Evolutionary conservation across 2,113 vertebrate species (phyloP), one percentile per base, ranked within the genome.

Genomic region (Saguinus midas): DNA sequence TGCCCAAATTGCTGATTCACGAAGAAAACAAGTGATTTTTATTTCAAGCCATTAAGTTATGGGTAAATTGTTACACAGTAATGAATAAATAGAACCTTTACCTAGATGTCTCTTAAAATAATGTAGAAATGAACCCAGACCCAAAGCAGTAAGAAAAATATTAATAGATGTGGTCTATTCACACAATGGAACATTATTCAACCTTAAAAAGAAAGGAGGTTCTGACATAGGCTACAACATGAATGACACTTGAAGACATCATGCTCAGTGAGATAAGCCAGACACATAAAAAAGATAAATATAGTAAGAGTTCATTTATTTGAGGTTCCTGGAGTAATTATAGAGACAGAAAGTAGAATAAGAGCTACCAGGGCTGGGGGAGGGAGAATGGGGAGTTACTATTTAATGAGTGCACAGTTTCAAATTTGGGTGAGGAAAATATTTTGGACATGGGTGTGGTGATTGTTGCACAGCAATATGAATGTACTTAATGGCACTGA

Each of bases 391-490:
- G 43, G 29, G 27, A 90, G 45, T 40, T 40, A 3, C 21, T 70
- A 17, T 83, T 61, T 50, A 50, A 40, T 2, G 29, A 50, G 57
- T 32, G 83, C 58, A n/a, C 52, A 35, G 48, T 66, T 96, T 82
- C 73, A 25, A 21, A 13, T 57, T 9, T 16, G 66, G 35, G 76
- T 32, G 23, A 83, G 5, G 27, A 25, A 61, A 40, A 17, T 52
- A 3, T 48, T 61, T 89, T 32, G 17, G 12, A 70, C 43, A n/a
- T 4, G 21, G 23, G 43, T 6, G 48, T 4, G 27, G 48, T 7
- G 27, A 48, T 35, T 13, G 3, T 11, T 8, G 23, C 5, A 32
- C 35, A 40, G n/a, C 29, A 7, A 1, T 2, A 3, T 23, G 21
- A 45, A 14, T 23, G 37, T 17, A 5, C 61, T 40, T 35, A 66